Base-by-base conservation (phyloP, 2,113 vertebrate species). In the Pycnonotus jocosus region DNA sequence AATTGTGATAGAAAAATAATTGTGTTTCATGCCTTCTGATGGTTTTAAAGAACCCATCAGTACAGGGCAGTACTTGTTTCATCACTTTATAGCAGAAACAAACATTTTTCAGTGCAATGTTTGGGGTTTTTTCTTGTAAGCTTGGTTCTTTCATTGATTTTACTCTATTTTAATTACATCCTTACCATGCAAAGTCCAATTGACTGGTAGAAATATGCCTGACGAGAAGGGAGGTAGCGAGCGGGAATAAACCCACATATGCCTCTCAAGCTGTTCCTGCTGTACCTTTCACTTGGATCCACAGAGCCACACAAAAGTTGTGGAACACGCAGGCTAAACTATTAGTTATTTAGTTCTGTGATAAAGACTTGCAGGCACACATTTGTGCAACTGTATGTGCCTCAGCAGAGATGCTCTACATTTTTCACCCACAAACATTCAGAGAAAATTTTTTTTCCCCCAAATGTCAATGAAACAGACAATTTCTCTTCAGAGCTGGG, bases 201-300 rank as follows among this genome's bases (percentile, higher is more conserved):
- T 88, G 90, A 88, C 76, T 86, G 28, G 42, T 58, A 86, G 51
- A 92, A 94, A 95, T 82, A 90, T 12, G 51, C 11, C 62, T 91
- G 78, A 88, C 37, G 62, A 77, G 64, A 94, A 70, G 0, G 0
- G 25, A 91, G 71, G 62, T 58, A 95, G 80, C 0, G 0, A 85
- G 50, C 77, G 30, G 30, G 91, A 95, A 92, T 94, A 91, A 94
- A 95, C 38, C 47, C 69, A 94, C 81, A 80, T 85, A 90, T 88
- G 93, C 58, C 60, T 95, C 76, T 92, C 92, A 94, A 95, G 85
- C 85, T 94, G 76, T 92, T 94, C 86, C 47, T 88, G 30, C 30
- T 48, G 38, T 86, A 80, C 51, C 72, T 88, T 70, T 50, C 33
- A 61, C 74, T 51, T 77, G 66, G 70, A 77, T 54, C 73, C 35